A percentile compares a stretch with the other conserved stretches of the same genome.
These are phyloP conservation scores for Leptocoma aspasia DNA, from an alignment of 2,113 vertebrate genomes.

Conservation along the genomic window DNA sequence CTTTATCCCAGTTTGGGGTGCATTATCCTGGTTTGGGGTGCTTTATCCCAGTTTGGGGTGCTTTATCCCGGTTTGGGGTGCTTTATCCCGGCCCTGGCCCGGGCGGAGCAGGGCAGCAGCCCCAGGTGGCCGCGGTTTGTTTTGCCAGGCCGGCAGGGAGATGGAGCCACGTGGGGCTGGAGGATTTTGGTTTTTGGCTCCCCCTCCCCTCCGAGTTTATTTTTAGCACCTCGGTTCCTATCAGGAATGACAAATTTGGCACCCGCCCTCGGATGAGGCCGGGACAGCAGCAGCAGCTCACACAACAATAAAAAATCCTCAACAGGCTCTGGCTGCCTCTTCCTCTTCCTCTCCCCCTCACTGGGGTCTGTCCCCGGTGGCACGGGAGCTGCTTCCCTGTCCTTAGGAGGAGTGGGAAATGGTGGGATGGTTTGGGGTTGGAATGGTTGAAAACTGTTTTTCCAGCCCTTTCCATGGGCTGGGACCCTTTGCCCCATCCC, in stretches of 20 bases:
- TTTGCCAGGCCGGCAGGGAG: neutral
- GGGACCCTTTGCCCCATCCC: too few species aligned
- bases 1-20: neutral
- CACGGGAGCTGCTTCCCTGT: rapidly evolving
- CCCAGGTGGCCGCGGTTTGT: neutral
- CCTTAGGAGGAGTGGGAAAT: neutral
- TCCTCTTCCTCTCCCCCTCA: neutral
- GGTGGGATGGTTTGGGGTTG: neutral
- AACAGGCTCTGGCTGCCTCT: neutral
- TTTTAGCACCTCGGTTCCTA: conserved; percentile 28
- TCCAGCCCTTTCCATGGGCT: too few species aligned
- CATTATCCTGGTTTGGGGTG: neutral
- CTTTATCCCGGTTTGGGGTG: neutral
- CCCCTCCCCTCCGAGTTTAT: neutral
- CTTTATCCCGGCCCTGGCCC: neutral
- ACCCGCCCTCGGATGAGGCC: conserved; percentile 3
- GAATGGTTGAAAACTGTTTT: neutral
- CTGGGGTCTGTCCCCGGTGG: rapidly evolving
- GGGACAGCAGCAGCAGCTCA: conserved; percentile 26
- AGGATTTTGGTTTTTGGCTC: neutral
- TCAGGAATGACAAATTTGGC: conserved; percentile 30
- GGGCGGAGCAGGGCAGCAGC: neutral
- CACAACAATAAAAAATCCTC: neutral
- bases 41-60: neutral
- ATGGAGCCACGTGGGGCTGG: neutral